Conservation (phyloP, 2,113 vertebrate genomes). For the Meles meles region DNA sequence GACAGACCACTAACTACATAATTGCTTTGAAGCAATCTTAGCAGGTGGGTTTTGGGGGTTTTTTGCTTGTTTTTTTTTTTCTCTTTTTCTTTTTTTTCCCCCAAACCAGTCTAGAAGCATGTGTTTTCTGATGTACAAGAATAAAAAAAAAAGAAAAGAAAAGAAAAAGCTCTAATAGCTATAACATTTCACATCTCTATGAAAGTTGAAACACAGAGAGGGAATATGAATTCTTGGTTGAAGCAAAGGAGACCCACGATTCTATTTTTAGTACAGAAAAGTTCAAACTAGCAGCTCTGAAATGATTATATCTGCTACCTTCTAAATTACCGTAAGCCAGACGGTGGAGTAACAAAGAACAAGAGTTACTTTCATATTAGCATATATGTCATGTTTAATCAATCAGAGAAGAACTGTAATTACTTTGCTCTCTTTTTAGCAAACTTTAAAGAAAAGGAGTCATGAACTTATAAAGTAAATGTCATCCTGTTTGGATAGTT, state of each 20-base stretch:
- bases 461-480: slow-evolving; percentile 85
- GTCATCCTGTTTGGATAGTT: slow-evolving; percentile 90
- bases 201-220: slow-evolving; percentile 71
- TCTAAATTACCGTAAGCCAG: slow-evolving; percentile 81
- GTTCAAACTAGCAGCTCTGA: slow-evolving; percentile 78
- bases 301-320: slow-evolving; percentile 82
- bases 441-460: slow-evolving; percentile 88
- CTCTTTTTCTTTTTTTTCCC: background rate
- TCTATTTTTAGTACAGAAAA: slow-evolving; percentile 73
- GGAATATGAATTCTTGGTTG: slow-evolving; percentile 69
- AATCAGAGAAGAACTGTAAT: slow-evolving; percentile 86
- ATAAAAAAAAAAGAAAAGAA: slow-evolving; percentile 53
- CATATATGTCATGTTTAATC: slow-evolving; percentile 94
- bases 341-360: slow-evolving; percentile 79
- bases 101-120: slow-evolving; percentile 54
- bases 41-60: slow-evolving; percentile 53
- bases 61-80: background rate
- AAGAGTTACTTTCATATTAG: slow-evolving; percentile 88
- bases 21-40: slow-evolving; percentile 66
- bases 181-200: slow-evolving; percentile 73
- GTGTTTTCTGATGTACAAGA: slow-evolving; percentile 67
- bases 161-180: slow-evolving; percentile 70
- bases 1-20: slow-evolving; percentile 51
- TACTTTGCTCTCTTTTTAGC: slow-evolving; percentile 85
- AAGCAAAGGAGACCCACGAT: slow-evolving; percentile 72